Evolutionary conservation across 2,113 vertebrate genomes (phyloP), one percentile per base, ranked within the genome.

Genomic region (Scatophagus argus): DNA sequence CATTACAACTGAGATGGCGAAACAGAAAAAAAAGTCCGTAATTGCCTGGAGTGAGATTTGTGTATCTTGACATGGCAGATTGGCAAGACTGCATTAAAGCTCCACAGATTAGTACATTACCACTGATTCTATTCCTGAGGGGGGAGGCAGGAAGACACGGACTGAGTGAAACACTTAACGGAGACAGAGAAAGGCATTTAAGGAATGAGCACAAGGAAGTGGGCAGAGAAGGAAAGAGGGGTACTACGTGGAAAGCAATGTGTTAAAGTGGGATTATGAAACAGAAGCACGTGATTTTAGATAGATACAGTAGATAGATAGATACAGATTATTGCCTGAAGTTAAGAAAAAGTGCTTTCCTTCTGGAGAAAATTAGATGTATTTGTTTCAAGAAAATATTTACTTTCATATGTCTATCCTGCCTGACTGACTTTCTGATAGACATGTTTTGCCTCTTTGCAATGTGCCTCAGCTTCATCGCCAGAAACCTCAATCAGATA

Each of bases 1-100:
- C 61, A 67, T 55, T 55, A 58, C 47, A 51, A 29, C 80, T 52
- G 72, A 85, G 68, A 79, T 76, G 68, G 61, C 32, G 67, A 82
- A 83, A 68, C 67, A 36, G 65, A 81, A 79, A 83, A 82, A 85
- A 82, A 54, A 69, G 63, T 61, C 83, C 81, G 51, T 87, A 91
- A 92, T 93, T 93, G 88, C 92, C 88, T 88, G 73, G 79, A 79
- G 79, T 84, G 84, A 88, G 84, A 89, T 91, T 90, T 93, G 82
- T 92, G 86, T 88, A 81, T 92, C 85, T 89, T 92, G 92, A 94
- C 87, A 88, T 85, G 80, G 88, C 71, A 86, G 88, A 92, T 90
- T 92, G 90, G 91, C 91, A 88, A 87, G 62, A 73, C 89, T 81
- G 84, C 83, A 77, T 84, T 86, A 85, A 88, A 88, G 86, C 84